Conservation (phyloP, 2,113 vertebrate species). For the Philantomba maxwellii region DNA sequence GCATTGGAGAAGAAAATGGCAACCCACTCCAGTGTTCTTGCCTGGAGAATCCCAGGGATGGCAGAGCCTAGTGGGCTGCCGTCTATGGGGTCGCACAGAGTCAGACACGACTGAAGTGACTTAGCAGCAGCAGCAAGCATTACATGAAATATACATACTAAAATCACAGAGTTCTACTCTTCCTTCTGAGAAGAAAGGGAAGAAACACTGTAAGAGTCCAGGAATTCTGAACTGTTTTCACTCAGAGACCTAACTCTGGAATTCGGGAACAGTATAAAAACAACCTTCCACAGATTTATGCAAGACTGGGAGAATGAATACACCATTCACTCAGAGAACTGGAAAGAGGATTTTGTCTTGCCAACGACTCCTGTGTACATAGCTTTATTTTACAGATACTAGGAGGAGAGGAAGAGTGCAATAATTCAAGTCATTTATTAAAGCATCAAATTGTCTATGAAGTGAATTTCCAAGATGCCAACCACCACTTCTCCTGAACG, state of each 20-base stretch:
- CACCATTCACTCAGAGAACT: neutral
- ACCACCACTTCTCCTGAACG: neutral
- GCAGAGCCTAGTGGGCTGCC: no score
- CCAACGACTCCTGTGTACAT: rapidly evolving
- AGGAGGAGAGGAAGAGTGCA: neutral
- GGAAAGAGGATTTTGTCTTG: neutral
- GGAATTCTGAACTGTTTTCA: neutral
- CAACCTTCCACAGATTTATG: neutral
- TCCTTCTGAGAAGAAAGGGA: neutral
- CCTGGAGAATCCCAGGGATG: no score
- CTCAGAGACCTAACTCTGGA: neutral
- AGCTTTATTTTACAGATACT: neutral
- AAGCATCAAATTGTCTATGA: neutral
- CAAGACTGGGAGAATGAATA: neutral
- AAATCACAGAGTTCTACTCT: neutral
- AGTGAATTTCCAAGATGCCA: neutral
- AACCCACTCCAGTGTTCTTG: no score
- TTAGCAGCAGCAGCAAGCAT: neutral
- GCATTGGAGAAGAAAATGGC: no score
- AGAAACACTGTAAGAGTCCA: neutral
- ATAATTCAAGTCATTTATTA: neutral
- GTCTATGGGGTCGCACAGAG: no score
- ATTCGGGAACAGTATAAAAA: neutral
- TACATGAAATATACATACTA: neutral
- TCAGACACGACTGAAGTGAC: no score